Conservation (phyloP, 2,888 invertebrate genomes). For the Drosophila ochracea region DNA sequence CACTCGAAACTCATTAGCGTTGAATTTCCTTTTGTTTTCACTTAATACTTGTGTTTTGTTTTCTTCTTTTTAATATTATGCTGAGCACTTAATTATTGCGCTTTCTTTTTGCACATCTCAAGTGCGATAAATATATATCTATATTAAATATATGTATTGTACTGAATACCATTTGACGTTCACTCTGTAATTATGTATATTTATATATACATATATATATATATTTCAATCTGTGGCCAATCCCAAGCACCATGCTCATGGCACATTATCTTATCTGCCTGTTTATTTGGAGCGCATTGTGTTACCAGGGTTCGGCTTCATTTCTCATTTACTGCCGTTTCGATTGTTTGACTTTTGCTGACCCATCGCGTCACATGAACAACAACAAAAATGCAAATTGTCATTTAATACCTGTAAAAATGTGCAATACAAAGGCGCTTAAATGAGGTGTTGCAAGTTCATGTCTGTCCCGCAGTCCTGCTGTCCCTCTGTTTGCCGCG, state of each 20-base stretch:
- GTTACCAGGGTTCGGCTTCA: constrained; percentile 68
- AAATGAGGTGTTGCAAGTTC: constrained; percentile 81
- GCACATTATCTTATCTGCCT: constrained; percentile 50
- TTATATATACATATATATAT: constrained; percentile 13
- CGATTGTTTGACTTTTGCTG: constrained; percentile 61
- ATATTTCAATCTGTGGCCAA: constrained; percentile 50
- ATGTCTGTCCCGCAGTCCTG: constrained; percentile 35
- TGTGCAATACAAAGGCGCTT: constrained; percentile 76
- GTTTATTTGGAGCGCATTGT: constrained; percentile 72
- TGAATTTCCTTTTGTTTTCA: constrained; percentile 21
- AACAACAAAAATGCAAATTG: constrained; percentile 64
- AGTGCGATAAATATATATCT: constrained; percentile 16
- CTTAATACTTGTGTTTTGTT: constrained; percentile 12
- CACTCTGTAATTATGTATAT: constrained; percentile 26
- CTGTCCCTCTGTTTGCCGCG: constrained; percentile 22
- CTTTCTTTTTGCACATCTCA: constrained; percentile 24
- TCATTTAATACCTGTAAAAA: constrained; percentile 74
- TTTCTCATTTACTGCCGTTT: constrained; percentile 32
- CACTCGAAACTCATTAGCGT: constrained; percentile 36
- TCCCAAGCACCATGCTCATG: constrained; percentile 26
- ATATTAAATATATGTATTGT: background rate
- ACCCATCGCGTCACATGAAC: constrained; percentile 43
- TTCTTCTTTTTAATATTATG: background rate
- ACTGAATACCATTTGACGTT: constrained; percentile 16
- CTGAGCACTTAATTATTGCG: constrained; percentile 48